Conservation (phyloP, 2,113 vertebrate species). For the Sinocyclocheilus grahami region DNA sequence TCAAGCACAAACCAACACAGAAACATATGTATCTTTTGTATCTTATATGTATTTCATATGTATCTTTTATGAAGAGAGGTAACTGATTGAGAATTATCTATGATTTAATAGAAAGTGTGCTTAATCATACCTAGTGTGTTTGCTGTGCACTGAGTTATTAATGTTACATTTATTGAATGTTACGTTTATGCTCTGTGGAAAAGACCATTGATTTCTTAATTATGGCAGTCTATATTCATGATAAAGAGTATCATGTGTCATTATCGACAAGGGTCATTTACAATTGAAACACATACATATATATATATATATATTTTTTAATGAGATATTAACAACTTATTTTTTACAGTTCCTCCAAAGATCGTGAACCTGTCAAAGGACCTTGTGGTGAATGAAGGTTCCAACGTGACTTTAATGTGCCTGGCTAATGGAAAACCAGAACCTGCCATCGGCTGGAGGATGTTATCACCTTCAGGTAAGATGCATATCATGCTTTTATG, state of each 20-base stretch:
- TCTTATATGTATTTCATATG: no score
- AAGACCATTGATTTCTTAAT: no score
- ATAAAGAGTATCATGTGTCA: no score
- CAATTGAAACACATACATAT: no score
- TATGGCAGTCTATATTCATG: no score
- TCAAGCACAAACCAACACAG: background rate
- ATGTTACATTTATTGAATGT: no score
- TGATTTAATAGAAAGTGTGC: no score
- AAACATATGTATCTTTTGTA: background rate
- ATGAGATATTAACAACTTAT: background rate
- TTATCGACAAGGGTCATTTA: no score
- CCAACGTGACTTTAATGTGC: slow-evolving; percentile 78
- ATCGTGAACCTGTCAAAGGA: slow-evolving; percentile 77
- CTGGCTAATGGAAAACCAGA: slow-evolving; percentile 79
- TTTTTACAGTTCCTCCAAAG: slow-evolving; percentile 75
- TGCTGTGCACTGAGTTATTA: no score
- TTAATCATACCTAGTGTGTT: no score
- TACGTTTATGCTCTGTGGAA: background rate
- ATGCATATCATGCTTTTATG: background rate
- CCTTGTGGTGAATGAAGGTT: slow-evolving; percentile 78
- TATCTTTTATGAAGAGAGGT: background rate
- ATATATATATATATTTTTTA: no score
- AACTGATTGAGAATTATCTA: background rate
- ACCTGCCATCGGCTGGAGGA: slow-evolving; percentile 77
- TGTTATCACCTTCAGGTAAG: slow-evolving; percentile 74